Evolutionary conservation across 2,888 invertebrate genomes (phyloP), one percentile per base, ranked within the genome.

Genomic region (Chironomus tentans): DNA sequence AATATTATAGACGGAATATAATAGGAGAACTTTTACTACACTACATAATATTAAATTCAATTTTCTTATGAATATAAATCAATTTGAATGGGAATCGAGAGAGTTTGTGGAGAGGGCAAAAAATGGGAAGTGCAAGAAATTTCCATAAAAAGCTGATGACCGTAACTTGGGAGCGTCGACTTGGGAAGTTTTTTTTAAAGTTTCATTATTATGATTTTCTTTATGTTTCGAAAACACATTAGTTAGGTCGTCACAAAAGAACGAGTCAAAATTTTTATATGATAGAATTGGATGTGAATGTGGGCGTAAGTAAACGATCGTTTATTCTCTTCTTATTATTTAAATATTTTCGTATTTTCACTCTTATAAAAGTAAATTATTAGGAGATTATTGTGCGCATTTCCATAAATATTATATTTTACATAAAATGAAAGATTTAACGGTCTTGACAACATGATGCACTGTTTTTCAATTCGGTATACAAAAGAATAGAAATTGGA

Each of bases 21-120:
- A 21, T 21, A 22, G 56, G 21, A 21, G 47, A 56, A 48, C 21
- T 22, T 48, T 22, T 47, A 13, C 70, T n/a, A n/a, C 48, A 38
- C 38, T 38, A 38, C 38, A 38, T 38, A 24, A 15, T 24, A 71
- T 71, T 71, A 71, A 71, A 71, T 71, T 71, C 71, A 71, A 71
- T 71, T 71, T 65, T 71, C 71, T 28, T 71, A 71, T 71, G 71
- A 71, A 71, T 71, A 71, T 71, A 56, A 71, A 56, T 71, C 71
- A 71, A 71, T 70, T 70, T 71, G 46, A 68, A 68, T 65, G 65
- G 65, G 15, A 18, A 22, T 22, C 21, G 3, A 65, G 38, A 10
- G 28, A 28, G 28, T 6, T 28, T 6, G 38, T 38, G 38, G 38
- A 38, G 38, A 38, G 38, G 38, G 38, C 10, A 38, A 38, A 38